A percentile compares a stretch with the other conserved stretches of the same genome.
Conservation (phyloP, 2,888 invertebrate genomes). For the Ophion slaviceki region DNA sequence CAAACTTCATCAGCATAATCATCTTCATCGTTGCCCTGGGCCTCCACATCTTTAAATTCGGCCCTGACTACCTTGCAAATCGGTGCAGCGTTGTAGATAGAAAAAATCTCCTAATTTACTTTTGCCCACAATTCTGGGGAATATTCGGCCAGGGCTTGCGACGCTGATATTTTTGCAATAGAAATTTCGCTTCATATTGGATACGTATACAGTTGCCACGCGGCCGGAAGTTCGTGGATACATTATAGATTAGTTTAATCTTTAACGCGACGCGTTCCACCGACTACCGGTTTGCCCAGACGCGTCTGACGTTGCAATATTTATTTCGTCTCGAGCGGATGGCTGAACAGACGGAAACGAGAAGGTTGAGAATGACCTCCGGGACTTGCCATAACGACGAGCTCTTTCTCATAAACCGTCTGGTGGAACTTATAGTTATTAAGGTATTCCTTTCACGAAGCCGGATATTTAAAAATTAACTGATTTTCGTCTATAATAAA, state of each 20-base stretch:
- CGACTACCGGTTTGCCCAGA: slow-evolving; percentile 31
- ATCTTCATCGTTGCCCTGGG: no score
- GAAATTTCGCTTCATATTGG: not conserved
- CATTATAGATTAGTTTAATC: slow-evolving; percentile 68
- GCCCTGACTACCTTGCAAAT: no score
- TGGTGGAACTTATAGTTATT: not conserved
- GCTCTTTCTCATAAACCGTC: slow-evolving; percentile 8
- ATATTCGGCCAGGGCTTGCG: not conserved
- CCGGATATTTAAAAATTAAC: no score
- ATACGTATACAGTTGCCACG: not conserved
- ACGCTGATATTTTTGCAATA: not conserved
- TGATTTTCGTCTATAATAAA: no score
- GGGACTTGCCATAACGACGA: not conserved
- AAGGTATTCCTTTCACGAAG: no score
- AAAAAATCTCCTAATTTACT: not conserved
- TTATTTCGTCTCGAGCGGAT: slow-evolving; percentile 44
- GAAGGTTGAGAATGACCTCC: slow-evolving; percentile 28
- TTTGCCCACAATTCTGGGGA: not conserved
- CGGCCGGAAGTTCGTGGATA: slow-evolving; percentile 33
- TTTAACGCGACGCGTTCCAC: slow-evolving; percentile 56
- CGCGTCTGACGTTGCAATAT: slow-evolving; percentile 53
- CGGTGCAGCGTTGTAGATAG: not conserved
- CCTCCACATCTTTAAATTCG: no score
- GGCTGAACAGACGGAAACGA: slow-evolving; percentile 21
- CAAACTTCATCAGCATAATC: no score